These are phyloP conservation scores for Oceanites oceanicus DNA, from an alignment of 2,113 vertebrate species.

Conservation along the genomic window DNA sequence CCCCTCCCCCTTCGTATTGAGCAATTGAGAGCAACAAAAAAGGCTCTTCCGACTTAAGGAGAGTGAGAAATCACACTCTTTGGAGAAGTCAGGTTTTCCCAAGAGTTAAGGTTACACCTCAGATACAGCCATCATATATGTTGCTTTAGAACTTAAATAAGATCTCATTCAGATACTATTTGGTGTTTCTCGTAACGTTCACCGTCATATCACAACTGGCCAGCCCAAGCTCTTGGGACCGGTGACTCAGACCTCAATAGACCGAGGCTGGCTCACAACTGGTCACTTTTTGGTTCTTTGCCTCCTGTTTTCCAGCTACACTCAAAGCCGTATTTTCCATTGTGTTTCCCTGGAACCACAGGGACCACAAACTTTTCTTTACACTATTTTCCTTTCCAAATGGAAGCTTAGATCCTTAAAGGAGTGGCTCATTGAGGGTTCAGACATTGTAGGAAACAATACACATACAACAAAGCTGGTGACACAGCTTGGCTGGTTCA, in stretches of 20 bases:
- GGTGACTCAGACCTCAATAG: neutral
- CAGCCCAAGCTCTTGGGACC: slow-evolving; percentile 24
- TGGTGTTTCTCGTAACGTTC: accelerated
- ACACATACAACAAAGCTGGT: neutral
- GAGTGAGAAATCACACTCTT: neutral
- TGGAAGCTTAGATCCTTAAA: neutral
- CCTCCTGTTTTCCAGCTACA: neutral
- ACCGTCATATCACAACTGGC: neutral
- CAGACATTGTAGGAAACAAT: neutral
- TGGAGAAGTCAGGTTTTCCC: neutral
- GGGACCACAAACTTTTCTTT: neutral
- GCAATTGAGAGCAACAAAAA: neutral
- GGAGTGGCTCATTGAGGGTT: neutral
- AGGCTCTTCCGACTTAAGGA: neutral
- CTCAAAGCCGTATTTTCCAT: neutral
- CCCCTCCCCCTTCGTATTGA: neutral
- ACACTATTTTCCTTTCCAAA: neutral
- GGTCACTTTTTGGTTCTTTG: neutral
- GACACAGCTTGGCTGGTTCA: neutral
- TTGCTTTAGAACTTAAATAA: neutral
- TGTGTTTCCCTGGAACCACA: neutral
- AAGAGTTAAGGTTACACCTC: neutral
- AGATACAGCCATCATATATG: neutral
- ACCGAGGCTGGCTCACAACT: neutral
- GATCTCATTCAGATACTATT: neutral